Conservation (phyloP, 2,797 vertebrate species). For the Psittacula derbiana region DNA sequence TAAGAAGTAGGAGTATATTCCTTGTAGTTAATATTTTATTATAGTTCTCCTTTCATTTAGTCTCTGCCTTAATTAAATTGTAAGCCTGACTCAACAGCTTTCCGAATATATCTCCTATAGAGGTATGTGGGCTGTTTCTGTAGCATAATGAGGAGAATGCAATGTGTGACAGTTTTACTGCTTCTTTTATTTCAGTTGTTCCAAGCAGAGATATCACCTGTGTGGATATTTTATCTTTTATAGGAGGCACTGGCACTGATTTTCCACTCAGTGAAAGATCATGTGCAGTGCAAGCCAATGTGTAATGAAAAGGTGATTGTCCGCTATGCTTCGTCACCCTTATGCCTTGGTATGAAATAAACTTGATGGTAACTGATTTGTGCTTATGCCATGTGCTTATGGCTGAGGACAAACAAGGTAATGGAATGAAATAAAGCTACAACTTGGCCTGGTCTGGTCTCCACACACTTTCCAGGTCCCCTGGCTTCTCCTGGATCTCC, state of each 20-base stretch:
- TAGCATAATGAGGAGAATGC: neutral
- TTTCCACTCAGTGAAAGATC: neutral
- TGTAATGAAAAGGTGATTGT: neutral
- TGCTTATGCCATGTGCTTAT: neutral
- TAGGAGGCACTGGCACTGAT: neutral
- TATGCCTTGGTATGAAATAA: neutral
- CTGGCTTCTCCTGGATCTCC: neutral
- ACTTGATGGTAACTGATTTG: neutral
- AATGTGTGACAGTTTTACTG: neutral
- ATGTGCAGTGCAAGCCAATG: neutral
- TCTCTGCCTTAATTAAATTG: slow-evolving; percentile 2
- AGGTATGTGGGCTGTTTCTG: neutral
- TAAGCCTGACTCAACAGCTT: slow-evolving; percentile 4
- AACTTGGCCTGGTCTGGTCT: neutral
- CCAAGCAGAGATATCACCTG: neutral
- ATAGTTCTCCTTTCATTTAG: neutral
- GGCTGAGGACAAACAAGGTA: neutral
- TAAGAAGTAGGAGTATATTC: neutral
- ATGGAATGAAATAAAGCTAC: neutral
- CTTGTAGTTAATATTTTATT: neutral
- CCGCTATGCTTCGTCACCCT: neutral
- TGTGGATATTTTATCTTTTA: neutral
- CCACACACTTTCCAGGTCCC: neutral
- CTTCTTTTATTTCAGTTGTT: neutral
- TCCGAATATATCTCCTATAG: neutral